Base-by-base conservation (phyloP, 2,113 vertebrate genomes). In the Scytalopus superciliaris region DNA sequence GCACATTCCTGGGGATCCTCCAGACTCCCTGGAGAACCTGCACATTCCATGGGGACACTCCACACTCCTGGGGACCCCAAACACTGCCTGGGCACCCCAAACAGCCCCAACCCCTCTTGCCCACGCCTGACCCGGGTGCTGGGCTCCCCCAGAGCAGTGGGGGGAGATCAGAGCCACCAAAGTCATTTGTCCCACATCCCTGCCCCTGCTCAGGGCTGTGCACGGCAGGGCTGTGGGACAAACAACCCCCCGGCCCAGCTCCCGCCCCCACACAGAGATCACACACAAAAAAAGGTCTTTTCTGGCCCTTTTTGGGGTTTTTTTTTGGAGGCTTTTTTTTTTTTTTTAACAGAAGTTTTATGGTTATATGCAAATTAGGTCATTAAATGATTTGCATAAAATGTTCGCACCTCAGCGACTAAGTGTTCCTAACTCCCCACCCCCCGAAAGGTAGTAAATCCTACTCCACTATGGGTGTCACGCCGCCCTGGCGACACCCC, bases 341-440 rank as follows among this genome's bases (percentile, higher is more conserved):
- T 50, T 82, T 49, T 96, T 95, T 83, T 23, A 89, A 96, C 88
- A 96, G 89, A 92, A 87, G 60, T 96, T 96, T 89, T 92, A 83
- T 35, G 93, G 76, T 90, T 94, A 96, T 96, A 97, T 93, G 95
- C 94, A 96, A 96, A 97, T 96, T 93, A 95, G 86, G 78, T 94
- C 93, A 93, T 96, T 96, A 97, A 96, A 96, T 95, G 95, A 96
- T 96, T 95, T 96, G 94, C 93, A 94, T 91, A 97, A 97, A 97
- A 94, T 96, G 89, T 68, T 92, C 81, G 92, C 92, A 45, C 55
- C 2, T 85, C 80, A 70, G 94, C 90, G 89, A 97, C 94, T 95
- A 97, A 78, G 76, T 95, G 77, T 86, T 87, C 74, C 95, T 89
- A 96, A 90, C 60, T 76, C 42, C 90, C 89, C 86, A 14, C 86